Conservation (phyloP, 2,888 invertebrate genomes). For the Byasa hedistus region DNA sequence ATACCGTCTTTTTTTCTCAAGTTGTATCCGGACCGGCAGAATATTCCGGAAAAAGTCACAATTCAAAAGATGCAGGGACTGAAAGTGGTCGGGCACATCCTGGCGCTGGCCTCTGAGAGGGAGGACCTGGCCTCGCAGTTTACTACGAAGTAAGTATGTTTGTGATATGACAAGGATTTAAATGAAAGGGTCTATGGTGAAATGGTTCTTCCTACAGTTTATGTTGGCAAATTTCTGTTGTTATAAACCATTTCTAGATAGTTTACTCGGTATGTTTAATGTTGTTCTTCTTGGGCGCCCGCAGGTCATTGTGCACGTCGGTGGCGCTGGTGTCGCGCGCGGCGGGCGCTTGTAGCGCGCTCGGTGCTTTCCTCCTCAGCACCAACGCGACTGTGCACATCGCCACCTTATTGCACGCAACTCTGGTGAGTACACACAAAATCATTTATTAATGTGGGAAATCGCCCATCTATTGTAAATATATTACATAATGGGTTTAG, state of each 20-base stretch:
- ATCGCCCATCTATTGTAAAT: no score
- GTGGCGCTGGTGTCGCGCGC: constrained; percentile 46
- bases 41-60: constrained; percentile 52
- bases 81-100: constrained; percentile 81
- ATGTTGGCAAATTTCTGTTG: no score
- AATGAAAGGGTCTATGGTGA: no score
- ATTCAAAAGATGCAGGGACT: constrained; percentile 81
- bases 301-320: constrained; percentile 46
- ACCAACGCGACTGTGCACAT: constrained; percentile 47
- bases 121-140: constrained; percentile 74
- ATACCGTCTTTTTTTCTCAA: not conserved
- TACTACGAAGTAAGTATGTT: constrained; percentile 82
- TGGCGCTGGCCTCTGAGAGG: constrained; percentile 80
- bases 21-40: constrained; percentile 3
- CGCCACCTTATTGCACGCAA: constrained; percentile 48
- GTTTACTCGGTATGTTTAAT: no score
- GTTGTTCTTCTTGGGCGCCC: no score
- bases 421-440: constrained; percentile 50
- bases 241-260: no score
- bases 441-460: no score
- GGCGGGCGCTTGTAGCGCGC: constrained; percentile 39
- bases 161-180: no score
- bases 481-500: no score
- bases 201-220: no score
- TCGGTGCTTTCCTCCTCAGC: constrained; percentile 44